A percentile compares a stretch with the other conserved stretches of the same genome.
These are phyloP conservation scores for Muscicapa comitata DNA, from an alignment of 2,797 vertebrate genomes.

Conservation along the genomic window DNA sequence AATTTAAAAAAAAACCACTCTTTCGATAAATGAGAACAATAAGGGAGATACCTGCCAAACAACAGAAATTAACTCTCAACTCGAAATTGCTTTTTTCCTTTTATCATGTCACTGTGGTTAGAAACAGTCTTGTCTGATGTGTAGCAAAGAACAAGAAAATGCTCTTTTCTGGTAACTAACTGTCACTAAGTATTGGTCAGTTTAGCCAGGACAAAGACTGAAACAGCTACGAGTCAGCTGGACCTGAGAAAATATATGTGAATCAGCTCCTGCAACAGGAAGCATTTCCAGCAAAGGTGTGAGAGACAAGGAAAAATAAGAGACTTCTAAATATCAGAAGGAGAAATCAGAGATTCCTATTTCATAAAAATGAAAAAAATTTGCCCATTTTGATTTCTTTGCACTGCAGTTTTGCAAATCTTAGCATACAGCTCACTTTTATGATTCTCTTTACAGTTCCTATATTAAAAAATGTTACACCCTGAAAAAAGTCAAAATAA, in stretches of 20 bases:
- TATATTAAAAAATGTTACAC: not conserved
- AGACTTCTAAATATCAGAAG: not conserved
- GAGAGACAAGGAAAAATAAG: not conserved
- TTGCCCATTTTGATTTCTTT: not conserved
- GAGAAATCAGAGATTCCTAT: not conserved
- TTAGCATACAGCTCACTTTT: not conserved
- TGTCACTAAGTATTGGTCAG: not conserved
- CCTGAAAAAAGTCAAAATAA: not conserved
- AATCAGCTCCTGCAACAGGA: not conserved
- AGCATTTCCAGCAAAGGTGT: not conserved
- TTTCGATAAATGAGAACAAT: not conserved
- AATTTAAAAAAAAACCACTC: accelerated
- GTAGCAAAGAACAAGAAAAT: not conserved
- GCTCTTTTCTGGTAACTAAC: not conserved
- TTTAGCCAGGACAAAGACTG: not conserved
- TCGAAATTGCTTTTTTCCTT: not conserved
- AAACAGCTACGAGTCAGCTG: not conserved
- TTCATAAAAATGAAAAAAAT: not conserved
- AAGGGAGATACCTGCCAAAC: not conserved
- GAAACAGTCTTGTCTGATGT: not conserved
- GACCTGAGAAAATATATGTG: not conserved
- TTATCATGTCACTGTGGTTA: not conserved
- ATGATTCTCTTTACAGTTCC: not conserved
- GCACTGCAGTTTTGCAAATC: not conserved
- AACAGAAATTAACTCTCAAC: not conserved